phyloP scores from a whole-genome alignment of 2,888 invertebrate species.

The Sinopyrophorus schimmeli region DNA sequence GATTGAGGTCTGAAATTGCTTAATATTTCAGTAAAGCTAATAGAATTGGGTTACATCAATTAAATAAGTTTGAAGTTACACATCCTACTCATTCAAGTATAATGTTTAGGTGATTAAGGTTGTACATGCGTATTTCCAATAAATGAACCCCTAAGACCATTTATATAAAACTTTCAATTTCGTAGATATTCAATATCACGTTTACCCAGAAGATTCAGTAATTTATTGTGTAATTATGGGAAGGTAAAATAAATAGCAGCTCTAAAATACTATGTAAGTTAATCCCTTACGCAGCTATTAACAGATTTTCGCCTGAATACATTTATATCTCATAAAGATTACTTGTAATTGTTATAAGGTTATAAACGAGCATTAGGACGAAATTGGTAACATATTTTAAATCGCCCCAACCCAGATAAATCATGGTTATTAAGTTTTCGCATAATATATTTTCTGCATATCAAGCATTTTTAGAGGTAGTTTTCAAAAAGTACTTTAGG shows the following conservation, averaged over 20 bases:
- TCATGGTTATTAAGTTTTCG: slow-evolving; percentile 16
- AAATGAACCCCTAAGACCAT: too few relatives aligned
- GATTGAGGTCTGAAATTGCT: slow-evolving; percentile 42
- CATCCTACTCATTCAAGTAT: slow-evolving; percentile 40
- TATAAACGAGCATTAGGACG: slow-evolving; percentile 3
- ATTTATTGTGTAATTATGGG: too few relatives aligned
- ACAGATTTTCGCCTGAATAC: too few relatives aligned
- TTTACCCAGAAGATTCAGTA: too few relatives aligned
- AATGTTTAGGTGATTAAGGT: slow-evolving; percentile 23
- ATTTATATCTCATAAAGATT: too few relatives aligned
- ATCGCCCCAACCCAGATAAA: slow-evolving; percentile 16
- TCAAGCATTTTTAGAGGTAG: slow-evolving; percentile 25
- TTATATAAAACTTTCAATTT: too few relatives aligned
- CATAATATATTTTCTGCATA: slow-evolving; percentile 22
- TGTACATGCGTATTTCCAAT: too few relatives aligned
- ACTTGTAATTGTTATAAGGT: too few relatives aligned
- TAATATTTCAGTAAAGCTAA: slow-evolving; percentile 46
- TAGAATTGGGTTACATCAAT: slow-evolving; percentile 48
- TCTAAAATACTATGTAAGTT: too few relatives aligned
- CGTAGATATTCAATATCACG: too few relatives aligned
- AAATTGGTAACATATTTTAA: slow-evolving; percentile 12
- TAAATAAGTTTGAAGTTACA: slow-evolving; percentile 47
- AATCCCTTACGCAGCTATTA: too few relatives aligned
- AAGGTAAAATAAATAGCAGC: too few relatives aligned
- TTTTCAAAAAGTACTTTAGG: slow-evolving; percentile 28